phyloP scores from a whole-genome alignment of 2,797 vertebrate species.

The Pelobates cultripes region DNA sequence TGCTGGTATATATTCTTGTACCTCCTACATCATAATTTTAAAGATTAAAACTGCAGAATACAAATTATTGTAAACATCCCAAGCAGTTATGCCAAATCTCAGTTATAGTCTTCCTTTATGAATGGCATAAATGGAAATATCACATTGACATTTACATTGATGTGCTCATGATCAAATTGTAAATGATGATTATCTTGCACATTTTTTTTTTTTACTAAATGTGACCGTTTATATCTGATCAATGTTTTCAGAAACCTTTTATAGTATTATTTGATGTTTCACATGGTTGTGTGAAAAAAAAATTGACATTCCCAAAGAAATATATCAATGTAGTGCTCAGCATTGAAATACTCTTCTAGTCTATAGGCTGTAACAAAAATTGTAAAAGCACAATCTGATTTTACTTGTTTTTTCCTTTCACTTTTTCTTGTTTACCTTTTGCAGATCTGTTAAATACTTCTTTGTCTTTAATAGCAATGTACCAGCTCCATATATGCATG shows the following conservation, averaged over 20 bases:
- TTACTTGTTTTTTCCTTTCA: too few relatives aligned
- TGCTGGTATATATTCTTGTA: background rate
- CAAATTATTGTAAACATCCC: background rate
- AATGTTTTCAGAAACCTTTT: slow-evolving; percentile 66
- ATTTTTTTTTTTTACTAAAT: slow-evolving; percentile 63
- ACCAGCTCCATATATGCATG: too few relatives aligned
- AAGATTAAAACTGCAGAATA: background rate
- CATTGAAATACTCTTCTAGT: background rate
- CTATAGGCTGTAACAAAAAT: background rate
- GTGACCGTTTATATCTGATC: slow-evolving; percentile 60
- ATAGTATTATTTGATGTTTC: slow-evolving; percentile 56
- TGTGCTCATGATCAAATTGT: slow-evolving; percentile 57
- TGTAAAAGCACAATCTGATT: slow-evolving; percentile 23
- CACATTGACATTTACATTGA: slow-evolving; percentile 58
- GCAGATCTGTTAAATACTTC: too few relatives aligned
- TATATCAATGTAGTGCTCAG: slow-evolving; percentile 1
- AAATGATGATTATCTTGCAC: slow-evolving; percentile 60
- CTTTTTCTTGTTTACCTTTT: too few relatives aligned
- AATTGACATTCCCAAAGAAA: slow-evolving; percentile 15
- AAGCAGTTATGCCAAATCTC: background rate
- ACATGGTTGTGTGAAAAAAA: slow-evolving; percentile 60
- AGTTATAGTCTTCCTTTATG: slow-evolving; percentile 63
- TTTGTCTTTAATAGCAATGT: too few relatives aligned
- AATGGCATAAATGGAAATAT: slow-evolving; percentile 46
- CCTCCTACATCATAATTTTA: background rate